These are phyloP conservation scores for Monochamus alternatus DNA, from an alignment of 2,888 invertebrate species.

Conservation along the genomic window DNA sequence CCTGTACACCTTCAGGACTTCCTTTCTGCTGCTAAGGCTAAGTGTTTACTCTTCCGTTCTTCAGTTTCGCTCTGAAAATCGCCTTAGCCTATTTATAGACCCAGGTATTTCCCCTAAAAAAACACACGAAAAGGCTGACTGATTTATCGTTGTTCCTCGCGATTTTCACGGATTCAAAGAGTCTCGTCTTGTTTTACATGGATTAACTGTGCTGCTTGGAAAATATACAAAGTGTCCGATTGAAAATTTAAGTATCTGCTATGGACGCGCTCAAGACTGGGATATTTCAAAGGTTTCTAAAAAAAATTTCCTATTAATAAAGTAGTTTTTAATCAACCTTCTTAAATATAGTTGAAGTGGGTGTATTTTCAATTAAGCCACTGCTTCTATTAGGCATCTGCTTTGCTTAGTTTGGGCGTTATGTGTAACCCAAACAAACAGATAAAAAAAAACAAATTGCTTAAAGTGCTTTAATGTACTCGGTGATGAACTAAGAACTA, in stretches of 20 bases:
- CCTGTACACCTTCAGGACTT: conserved; percentile 12
- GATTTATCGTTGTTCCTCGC: conserved; percentile 21
- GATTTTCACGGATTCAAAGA: conserved; percentile 11
- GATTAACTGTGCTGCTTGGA: not conserved
- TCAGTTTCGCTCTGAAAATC: conserved; percentile 7
- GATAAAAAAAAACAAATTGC: conserved; percentile 12
- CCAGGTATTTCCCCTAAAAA: conserved; percentile 32
- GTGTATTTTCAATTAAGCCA: conserved; percentile 18
- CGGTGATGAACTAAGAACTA: not conserved
- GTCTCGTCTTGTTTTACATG: conserved; percentile 4
- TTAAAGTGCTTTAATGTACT: conserved; percentile 11
- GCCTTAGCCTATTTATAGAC: conserved; percentile 33
- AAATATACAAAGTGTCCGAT: conserved; percentile 8
- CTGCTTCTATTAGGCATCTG: conserved; percentile 18
- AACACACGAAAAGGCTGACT: conserved; percentile 19
- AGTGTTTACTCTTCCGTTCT: conserved; percentile 39
- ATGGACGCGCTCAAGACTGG: not conserved
- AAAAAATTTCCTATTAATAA: conserved; percentile 8
- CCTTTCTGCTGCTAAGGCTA: conserved; percentile 11
- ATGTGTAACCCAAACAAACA: conserved; percentile 13
- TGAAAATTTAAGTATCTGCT: conserved; percentile 12
- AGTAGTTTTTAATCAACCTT: conserved; percentile 12
- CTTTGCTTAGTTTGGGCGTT: not conserved
- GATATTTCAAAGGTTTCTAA: conserved; percentile 10
- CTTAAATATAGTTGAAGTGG: conserved; percentile 25